phyloP scores from a whole-genome alignment of 1,140 invertebrate genomes.

The Lamellibrachia luymesi region DNA sequence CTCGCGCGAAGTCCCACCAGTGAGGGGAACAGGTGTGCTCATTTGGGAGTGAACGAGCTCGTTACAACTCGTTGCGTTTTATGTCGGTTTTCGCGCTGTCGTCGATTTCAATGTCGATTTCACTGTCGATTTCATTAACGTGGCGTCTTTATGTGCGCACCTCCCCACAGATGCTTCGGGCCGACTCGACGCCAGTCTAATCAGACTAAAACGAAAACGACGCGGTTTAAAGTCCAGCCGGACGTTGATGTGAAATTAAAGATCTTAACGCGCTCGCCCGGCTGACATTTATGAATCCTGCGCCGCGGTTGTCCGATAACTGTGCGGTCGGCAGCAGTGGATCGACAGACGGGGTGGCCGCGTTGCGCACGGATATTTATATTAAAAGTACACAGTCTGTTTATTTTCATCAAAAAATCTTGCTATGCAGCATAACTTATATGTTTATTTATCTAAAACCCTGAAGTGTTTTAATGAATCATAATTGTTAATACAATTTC shows the following conservation, averaged over 20 bases:
- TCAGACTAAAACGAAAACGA: constrained; percentile 5
- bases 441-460: no score
- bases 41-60: not conserved
- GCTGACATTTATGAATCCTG: not conserved
- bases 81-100: not conserved
- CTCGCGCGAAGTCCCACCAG: not conserved
- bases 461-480: no score
- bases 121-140: not conserved
- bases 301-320: not conserved
- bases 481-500: no score
- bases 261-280: not conserved
- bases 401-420: no score
- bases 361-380: not conserved
- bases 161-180: not conserved
- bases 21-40: not conserved
- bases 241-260: not conserved
- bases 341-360: not conserved
- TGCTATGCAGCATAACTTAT: no score
- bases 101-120: constrained; percentile 1
- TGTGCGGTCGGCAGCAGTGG: not conserved
- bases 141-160: not conserved
- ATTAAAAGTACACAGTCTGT: not conserved
- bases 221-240: not conserved
- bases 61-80: constrained; percentile 4
- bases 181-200: not conserved